phyloP scores from a whole-genome alignment of 2,888 invertebrate species.

The Clusia tigrina region DNA sequence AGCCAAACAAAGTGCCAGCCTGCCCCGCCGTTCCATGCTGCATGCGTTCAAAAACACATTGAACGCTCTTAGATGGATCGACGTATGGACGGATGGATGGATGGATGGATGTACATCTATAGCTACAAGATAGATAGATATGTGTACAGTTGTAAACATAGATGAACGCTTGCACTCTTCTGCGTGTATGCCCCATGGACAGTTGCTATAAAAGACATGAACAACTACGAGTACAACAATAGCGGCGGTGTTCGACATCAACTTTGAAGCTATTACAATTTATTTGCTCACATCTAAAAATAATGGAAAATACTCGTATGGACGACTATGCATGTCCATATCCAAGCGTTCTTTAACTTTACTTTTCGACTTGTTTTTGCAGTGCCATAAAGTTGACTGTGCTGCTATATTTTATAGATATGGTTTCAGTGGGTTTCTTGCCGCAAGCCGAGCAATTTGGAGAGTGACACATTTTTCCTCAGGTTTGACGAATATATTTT shows the following conservation, averaged over 20 bases:
- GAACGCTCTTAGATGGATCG: slow-evolving; percentile 27
- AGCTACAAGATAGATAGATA: neutral
- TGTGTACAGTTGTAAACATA: neutral
- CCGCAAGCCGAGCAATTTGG: too few relatives aligned
- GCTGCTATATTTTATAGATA: too few relatives aligned
- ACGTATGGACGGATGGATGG: neutral
- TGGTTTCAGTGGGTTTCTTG: too few relatives aligned
- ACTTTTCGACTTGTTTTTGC: too few relatives aligned
- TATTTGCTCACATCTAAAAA: slow-evolving; percentile 2
- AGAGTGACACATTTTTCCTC: too few relatives aligned
- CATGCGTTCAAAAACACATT: slow-evolving; percentile 19
- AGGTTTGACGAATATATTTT: too few relatives aligned
- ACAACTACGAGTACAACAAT: neutral
- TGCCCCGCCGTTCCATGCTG: neutral
- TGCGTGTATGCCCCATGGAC: neutral
- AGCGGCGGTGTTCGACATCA: neutral
- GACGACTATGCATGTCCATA: too few relatives aligned
- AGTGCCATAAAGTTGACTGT: too few relatives aligned
- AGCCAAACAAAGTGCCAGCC: slow-evolving; percentile 30
- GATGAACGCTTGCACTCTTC: neutral
- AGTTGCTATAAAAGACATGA: neutral
- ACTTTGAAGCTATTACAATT: neutral
- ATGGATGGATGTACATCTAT: neutral
- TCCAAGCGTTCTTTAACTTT: too few relatives aligned
- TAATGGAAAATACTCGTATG: neutral